Conservation (phyloP, 2,113 vertebrate species). For the Sminthopsis crassicaudata region DNA sequence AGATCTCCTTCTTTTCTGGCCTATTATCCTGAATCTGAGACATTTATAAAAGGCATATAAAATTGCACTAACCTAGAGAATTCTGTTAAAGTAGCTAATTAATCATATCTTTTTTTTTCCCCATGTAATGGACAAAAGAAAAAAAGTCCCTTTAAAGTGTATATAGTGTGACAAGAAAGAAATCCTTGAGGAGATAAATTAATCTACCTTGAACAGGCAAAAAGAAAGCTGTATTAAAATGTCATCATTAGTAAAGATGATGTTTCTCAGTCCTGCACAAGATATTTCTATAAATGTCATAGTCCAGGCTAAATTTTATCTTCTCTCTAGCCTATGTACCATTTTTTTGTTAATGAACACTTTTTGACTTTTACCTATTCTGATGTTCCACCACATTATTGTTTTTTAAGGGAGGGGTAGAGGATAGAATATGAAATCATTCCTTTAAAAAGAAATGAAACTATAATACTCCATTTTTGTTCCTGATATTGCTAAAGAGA, state of each 20-base stretch:
- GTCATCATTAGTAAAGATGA: constrained; percentile 45
- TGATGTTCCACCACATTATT: background rate
- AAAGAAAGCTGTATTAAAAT: constrained; percentile 64
- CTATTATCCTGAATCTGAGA: constrained; percentile 7
- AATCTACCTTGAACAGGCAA: constrained; percentile 65
- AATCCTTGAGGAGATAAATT: constrained; percentile 74
- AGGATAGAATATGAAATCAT: background rate
- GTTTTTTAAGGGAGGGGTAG: background rate
- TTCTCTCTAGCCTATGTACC: constrained; percentile 1
- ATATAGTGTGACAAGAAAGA: constrained; percentile 44
- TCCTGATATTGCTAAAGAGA: background rate
- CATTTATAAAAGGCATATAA: constrained; percentile 30
- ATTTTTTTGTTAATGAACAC: background rate
- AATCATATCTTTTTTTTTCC: constrained; percentile 72
- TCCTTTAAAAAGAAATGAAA: background rate
- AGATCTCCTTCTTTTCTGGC: background rate
- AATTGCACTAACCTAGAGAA: background rate
- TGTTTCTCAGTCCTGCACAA: constrained; percentile 43
- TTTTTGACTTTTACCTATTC: background rate
- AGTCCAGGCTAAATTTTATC: background rate
- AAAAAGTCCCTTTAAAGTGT: background rate
- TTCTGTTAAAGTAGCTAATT: constrained; percentile 71
- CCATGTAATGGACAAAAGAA: constrained; percentile 18
- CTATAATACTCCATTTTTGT: background rate
- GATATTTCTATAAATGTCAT: constrained; percentile 50